These are phyloP conservation scores for Formica selysi DNA, from an alignment of 1,140 invertebrate genomes.

Conservation along the genomic window DNA sequence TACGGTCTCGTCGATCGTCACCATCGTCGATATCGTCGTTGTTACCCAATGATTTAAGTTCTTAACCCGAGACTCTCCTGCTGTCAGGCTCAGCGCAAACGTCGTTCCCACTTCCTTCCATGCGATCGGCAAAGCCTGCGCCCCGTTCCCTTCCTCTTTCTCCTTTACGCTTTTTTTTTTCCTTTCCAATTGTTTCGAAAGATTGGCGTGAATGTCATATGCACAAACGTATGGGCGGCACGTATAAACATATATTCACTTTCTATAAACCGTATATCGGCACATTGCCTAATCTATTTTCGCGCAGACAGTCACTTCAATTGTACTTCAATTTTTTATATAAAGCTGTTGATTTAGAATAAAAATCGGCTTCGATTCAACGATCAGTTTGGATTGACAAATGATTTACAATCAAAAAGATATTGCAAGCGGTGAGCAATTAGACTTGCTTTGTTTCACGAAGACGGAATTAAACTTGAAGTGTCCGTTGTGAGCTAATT, in stretches of 20 bases:
- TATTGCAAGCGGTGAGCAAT: too few species aligned
- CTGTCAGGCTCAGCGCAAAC: conserved; percentile 79
- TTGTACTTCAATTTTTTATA: conserved; percentile 16
- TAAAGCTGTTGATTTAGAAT: conserved; percentile 8
- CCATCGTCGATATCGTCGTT: conserved; percentile 77
- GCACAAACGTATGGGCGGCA: conserved; percentile 30
- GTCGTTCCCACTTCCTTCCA: conserved; percentile 75
- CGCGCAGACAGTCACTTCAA: conserved; percentile 25
- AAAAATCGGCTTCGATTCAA: conserved; percentile 18
- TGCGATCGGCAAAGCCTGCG: conserved; percentile 42
- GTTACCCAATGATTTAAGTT: conserved; percentile 79
- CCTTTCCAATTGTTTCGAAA: conserved; percentile 64
- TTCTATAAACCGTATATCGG: conserved; percentile 43
- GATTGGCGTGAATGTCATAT: conserved; percentile 50
- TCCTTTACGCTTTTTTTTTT: background rate
- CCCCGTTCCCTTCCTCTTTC: conserved; percentile 26
- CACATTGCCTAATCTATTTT: conserved; percentile 38
- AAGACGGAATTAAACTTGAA: conserved; percentile 1
- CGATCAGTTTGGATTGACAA: conserved; percentile 4
- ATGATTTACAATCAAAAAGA: background rate
- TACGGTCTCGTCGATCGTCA: conserved; percentile 72
- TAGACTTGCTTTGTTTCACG: background rate
- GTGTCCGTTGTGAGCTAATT: background rate
- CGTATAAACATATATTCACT: conserved; percentile 42
- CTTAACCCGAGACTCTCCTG: conserved; percentile 79